Percentiles rank a stretch among this genome's conserved stretches.
Conservation (phyloP, 2,113 vertebrate species). For the Pongo pygmaeus region DNA sequence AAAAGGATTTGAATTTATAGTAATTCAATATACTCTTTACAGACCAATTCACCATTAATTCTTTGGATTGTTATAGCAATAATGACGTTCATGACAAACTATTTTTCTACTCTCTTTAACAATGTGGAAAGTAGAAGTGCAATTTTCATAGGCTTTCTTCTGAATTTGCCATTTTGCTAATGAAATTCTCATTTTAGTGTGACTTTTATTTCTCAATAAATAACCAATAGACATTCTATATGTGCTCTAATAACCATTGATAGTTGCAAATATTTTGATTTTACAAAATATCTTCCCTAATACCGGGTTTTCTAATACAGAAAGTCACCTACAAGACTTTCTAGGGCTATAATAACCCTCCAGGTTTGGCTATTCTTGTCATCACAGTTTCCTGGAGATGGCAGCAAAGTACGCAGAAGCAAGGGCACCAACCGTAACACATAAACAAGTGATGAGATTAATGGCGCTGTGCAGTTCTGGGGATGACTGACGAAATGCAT, state of each 20-base stretch:
- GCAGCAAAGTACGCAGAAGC: slow-evolving; percentile 83
- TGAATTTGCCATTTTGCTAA: slow-evolving; percentile 50
- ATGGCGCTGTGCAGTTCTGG: slow-evolving; percentile 66
- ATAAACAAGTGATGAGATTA: slow-evolving; percentile 70
- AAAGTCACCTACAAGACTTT: not conserved
- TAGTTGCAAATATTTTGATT: slow-evolving; percentile 18
- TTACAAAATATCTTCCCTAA: slow-evolving; percentile 24
- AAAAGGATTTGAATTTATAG: slow-evolving; percentile 25
- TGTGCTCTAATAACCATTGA: not conserved
- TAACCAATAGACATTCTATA: slow-evolving; percentile 49
- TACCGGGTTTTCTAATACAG: not conserved
- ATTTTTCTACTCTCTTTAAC: slow-evolving; percentile 41
- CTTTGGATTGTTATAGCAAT: not conserved
- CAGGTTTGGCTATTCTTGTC: not conserved
- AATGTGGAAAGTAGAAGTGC: not conserved
- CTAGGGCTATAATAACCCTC: not conserved
- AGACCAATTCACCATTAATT: slow-evolving; percentile 46
- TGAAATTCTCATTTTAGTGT: slow-evolving; percentile 61
- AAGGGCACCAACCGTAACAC: not conserved
- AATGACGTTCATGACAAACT: slow-evolving; percentile 25
- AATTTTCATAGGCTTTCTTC: not conserved
- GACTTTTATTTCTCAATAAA: slow-evolving; percentile 55
- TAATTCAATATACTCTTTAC: not conserved
- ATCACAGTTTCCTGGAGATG: slow-evolving; percentile 81
- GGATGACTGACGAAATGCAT: slow-evolving; percentile 69